Evolutionary conservation across 1,140 invertebrate species (phyloP), one percentile per base, ranked within the genome.

Genomic region (Ylistrum balloti): DNA sequence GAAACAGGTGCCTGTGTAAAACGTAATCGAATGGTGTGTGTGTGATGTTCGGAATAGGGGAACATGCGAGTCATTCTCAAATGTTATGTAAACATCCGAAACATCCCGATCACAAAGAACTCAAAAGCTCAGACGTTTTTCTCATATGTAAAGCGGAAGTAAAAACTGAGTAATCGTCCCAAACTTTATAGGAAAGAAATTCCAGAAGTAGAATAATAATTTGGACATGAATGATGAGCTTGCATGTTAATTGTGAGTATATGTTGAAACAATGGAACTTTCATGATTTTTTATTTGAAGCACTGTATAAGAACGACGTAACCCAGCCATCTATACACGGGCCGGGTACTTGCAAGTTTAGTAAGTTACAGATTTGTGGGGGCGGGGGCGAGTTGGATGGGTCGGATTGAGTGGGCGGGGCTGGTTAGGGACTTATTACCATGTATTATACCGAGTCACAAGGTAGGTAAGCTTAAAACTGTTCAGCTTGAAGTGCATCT

Each of bases 1-100:
- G 56, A 74, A 74, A 74, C 56, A 74, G 56, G 56, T 74, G 56
- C 56, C 56, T 74, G 56, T 74, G 56, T 74, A 74, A 5, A 74
- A 74, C 56, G 56, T 28, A 74, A 45, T 74, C 1, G 28, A 17
- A 74, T 28, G 1, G 56, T 74, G 56, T 5, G 22, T 74, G 11
- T 74, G 2, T 74, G 56, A 74, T 17, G 22, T 74, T 74, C 56
- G 56, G 56, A n/a, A 28, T 28, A n/a, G 22, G n/a, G 5, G 1
- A 74, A 28, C 28, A 0, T 74, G 0, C 1, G 1, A n/a, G 0
- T n/a, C 28, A 74, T 74, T 5, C 5, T 74, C 5, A 0, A 74
- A 28, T 28, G 13, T 74, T 3, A n/a, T 0, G 22, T 28, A 74
- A 74, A 74, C 22, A 28, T 28, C 5, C 0, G 56, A 74, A n/a